Base-by-base conservation (phyloP, 2,797 vertebrate genomes). In the Sylvia borin region DNA sequence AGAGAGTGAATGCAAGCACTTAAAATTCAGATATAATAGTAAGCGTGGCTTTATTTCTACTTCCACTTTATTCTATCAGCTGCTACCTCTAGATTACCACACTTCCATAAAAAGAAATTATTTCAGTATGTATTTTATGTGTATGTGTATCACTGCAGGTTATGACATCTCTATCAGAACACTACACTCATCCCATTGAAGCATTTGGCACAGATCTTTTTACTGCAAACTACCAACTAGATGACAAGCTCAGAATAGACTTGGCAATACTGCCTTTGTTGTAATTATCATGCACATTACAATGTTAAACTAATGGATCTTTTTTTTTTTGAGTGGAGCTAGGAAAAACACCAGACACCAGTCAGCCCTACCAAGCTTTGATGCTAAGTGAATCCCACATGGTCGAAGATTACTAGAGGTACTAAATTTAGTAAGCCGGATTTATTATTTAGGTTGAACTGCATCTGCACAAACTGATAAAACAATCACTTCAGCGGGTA, bases 381-480 rank as follows among this genome's bases (percentile, higher is more conserved):
- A 32, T 90, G 82, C 80, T 89, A 72, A 78, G 57, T 18, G 72
- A 94, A 72, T 77, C 34, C 51, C 82, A 76, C 58, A 64, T 12
- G 51, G 66, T 67, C 58, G 78, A 95, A 95, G 89, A 92, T 96
- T 95, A 93, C 84, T 93, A 87, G 86, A 66, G 58, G 62, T 82
- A 76, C 85, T 93, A 93, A 93, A 92, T 95, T 76, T 94, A 95
- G 88, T 93, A 94, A 88, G 83, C 32, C 8, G 60, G 85, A 91
- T 94, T 95, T 95, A 65, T 86, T 91, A 95, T 78, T 80, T 67
- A 90, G 85, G 91, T 89, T 95, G 77, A 93, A 75, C 55, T 48
- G 58, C 62, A 65, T 72, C 68, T 38, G 34, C 29, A 82, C 42
- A 95, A 92, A 91, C 26, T 66, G 79, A 84, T 76, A 78, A 88